Evolutionary conservation across 1,140 invertebrate species (phyloP).

Genomic region (Hormaphis cornu): DNA sequence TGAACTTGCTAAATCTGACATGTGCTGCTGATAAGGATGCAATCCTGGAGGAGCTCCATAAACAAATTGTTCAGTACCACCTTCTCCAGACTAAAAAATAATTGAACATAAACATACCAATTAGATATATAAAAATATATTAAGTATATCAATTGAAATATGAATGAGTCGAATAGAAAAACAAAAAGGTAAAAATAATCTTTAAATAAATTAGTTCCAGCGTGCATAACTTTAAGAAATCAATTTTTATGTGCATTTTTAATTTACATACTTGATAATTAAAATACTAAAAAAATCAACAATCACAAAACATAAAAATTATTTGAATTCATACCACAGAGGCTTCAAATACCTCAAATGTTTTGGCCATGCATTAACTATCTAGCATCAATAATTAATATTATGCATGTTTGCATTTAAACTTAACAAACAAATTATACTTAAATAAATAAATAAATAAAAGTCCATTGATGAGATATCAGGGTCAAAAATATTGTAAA

Average conservation of each 20-base stretch:
- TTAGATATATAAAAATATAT: not conserved
- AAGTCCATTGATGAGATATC: too few species aligned
- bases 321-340: too few species aligned
- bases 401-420: not conserved
- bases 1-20: constrained; percentile 21
- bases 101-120: not conserved
- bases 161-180: too few species aligned
- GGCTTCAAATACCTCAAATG: not conserved
- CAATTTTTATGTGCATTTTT: not conserved
- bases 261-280: not conserved
- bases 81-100: constrained; percentile 20
- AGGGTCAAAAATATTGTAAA: too few species aligned
- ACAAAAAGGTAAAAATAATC: too few species aligned
- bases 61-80: constrained; percentile 15
- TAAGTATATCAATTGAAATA: too few species aligned
- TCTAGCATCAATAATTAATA: not conserved
- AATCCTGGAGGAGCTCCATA: constrained; percentile 22
- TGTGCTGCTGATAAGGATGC: constrained; percentile 15
- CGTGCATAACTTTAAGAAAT: not conserved
- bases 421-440: too few species aligned
- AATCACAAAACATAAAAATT: not conserved
- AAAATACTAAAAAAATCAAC: not conserved
- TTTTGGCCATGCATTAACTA: not conserved
- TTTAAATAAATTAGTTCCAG: too few species aligned
- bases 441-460: too few species aligned